These are phyloP conservation scores for Leptothorax acervorum DNA, from an alignment of 2,888 invertebrate genomes.

Conservation along the genomic window DNA sequence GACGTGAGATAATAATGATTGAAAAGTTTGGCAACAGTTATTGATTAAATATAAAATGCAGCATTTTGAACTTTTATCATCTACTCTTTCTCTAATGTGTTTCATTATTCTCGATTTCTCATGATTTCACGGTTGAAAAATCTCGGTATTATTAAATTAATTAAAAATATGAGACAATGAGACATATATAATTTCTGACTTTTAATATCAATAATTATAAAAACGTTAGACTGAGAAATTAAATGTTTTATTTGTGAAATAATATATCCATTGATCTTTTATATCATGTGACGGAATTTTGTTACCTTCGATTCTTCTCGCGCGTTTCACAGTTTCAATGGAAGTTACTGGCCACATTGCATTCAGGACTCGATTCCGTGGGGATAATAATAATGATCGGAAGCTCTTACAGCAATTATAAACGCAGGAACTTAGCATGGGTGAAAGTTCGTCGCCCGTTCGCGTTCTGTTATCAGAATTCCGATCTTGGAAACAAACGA, in stretches of 20 bases:
- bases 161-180: neutral
- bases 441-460: slow-evolving; percentile 48
- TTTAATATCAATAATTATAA: neutral
- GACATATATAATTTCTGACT: neutral
- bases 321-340: neutral
- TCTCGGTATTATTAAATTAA: neutral
- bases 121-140: neutral
- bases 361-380: slow-evolving; percentile 43
- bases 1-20: slow-evolving; percentile 55
- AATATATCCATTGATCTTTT: neutral
- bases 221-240: neutral
- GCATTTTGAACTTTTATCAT: slow-evolving; percentile 4
- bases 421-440: slow-evolving; percentile 53
- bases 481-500: slow-evolving; percentile 41
- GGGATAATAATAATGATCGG: slow-evolving; percentile 58
- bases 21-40: slow-evolving; percentile 51
- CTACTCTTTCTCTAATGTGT: neutral
- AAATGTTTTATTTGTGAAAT: neutral
- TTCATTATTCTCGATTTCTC: neutral
- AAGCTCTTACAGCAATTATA: slow-evolving; percentile 60
- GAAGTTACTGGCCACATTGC: slow-evolving; percentile 39
- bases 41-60: slow-evolving; percentile 30
- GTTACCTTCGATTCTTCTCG: neutral
- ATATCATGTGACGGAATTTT: neutral
- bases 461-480: slow-evolving; percentile 34